Evolutionary conservation across 2,888 invertebrate species (phyloP), one percentile per base, ranked within the genome.

Genomic region (Chrysotoxum bicinctum): DNA sequence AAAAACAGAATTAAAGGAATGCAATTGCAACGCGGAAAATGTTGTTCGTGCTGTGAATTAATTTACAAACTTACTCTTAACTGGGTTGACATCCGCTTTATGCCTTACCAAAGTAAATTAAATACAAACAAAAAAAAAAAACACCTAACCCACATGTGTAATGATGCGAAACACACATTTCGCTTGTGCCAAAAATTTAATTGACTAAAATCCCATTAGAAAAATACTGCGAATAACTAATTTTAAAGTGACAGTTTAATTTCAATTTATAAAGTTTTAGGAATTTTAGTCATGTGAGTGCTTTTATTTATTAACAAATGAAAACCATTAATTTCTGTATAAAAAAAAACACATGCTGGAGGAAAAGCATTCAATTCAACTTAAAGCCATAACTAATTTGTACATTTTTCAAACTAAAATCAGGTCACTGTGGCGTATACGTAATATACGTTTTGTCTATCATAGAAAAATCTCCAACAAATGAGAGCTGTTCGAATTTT

Each of bases 1-100:
- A 26, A 45, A 62, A 26, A 62, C 45, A 40, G 75, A 79, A 70
- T 32, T 35, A 56, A 70, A 52, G 50, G 60, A 76, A 60, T 58
- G 50, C 75, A 84, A 80, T 72, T 52, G 60, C 66, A 84, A 80
- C 66, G 50, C 68, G 76, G 58, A 72, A 84, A 60, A 72, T 56
- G 68, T 56, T 54, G 32, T 80, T 76, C 84, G 80, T 85, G 84
- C 68, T 73, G 72, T 14, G 80, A 85, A 80, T 85, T 75, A 70
- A 75, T 84, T 66, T 56, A 16, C 21, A 43, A 62, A 37, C 23
- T 21, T 30, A 10, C 62, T 52, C 12, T 35, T 37, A 66, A 52
- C 58, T 16, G 58, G 60, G 32, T 73, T 52, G 62, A 62, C 62
- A 62, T 62, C 43, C 62, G 23, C 43, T 62, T 40, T 62, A 40